These are phyloP conservation scores for Trididemnum miniatum DNA, from an alignment of 23 tunicate species.

Conservation along the genomic window DNA sequence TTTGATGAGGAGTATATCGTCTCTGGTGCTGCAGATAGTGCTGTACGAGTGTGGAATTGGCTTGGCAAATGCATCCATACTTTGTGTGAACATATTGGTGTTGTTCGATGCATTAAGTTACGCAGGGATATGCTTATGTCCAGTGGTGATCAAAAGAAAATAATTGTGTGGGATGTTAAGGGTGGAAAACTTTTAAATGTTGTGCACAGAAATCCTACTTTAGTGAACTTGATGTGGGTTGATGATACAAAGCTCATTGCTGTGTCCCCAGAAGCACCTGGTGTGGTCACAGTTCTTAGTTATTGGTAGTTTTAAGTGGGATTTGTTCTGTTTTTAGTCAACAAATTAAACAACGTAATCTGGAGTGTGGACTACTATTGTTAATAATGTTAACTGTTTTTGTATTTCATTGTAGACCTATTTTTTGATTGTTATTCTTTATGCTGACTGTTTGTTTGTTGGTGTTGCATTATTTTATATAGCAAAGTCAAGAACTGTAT, in stretches of 20 bases:
- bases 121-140: conserved; percentile 60
- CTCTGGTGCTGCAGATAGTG: conserved; percentile 93
- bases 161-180: conserved; percentile 79
- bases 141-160: conserved; percentile 83
- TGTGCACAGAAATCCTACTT: conserved; percentile 80
- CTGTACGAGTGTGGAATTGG: conserved; percentile 91
- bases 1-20: conserved; percentile 74
- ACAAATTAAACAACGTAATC: no score
- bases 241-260: conserved; percentile 63
- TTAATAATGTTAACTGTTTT: no score
- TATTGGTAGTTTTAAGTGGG: conserved; percentile 83
- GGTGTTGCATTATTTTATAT: no score
- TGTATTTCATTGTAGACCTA: no score
- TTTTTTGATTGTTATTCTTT: no score
- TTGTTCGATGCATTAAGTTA: conserved; percentile 75
- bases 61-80: conserved; percentile 57
- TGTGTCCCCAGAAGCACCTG: conserved; percentile 82
- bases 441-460: no score
- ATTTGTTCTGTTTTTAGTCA: no score
- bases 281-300: conserved; percentile 68
- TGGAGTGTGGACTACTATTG: no score
- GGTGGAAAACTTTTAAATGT: conserved; percentile 66
- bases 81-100: conserved; percentile 72
- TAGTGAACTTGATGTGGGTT: conserved; percentile 73
- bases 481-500: no score